A percentile compares a stretch with the other conserved stretches of the same genome.
Evolutionary conservation across 2,113 vertebrate genomes (phyloP).

Genomic region (Pomatorhinus ruficollis): DNA sequence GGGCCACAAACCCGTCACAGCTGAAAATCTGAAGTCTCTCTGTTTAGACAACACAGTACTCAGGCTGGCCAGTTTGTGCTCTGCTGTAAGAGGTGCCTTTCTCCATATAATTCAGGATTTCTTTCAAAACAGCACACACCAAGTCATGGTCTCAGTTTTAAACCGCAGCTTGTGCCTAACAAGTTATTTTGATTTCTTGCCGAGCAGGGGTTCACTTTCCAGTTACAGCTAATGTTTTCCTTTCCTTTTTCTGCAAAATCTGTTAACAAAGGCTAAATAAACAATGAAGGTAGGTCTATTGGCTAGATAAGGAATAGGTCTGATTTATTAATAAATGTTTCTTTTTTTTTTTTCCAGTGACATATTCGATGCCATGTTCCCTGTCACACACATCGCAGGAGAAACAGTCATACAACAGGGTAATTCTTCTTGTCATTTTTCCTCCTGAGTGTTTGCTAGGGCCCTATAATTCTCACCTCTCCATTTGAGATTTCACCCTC

Average conservation of each 20-base stretch:
- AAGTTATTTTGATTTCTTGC: not conserved
- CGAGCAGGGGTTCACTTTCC: not conserved
- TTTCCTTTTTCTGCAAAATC: not conserved
- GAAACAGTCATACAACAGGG: slow-evolving; percentile 98
- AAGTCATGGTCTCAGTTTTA: not conserved
- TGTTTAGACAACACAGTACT: not conserved
- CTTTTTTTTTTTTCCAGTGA: slow-evolving; percentile 78
- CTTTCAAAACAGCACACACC: not conserved
- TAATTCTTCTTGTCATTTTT: slow-evolving; percentile 37
- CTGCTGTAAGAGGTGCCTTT: not conserved
- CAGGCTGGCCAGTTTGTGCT: not conserved
- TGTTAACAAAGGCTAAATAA: not conserved
- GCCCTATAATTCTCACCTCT: not conserved
- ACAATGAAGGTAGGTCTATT: not conserved
- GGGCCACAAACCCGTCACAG: not conserved
- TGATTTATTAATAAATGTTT: not conserved
- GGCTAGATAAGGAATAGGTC: not conserved
- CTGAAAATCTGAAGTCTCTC: not conserved
- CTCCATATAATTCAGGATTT: not conserved
- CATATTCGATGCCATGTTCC: slow-evolving; percentile 99
- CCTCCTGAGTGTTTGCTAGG: not conserved
- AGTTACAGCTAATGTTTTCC: not conserved
- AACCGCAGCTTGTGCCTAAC: not conserved
- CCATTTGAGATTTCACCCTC: not conserved
- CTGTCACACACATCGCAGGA: slow-evolving; percentile 93